A percentile compares a stretch with the other conserved stretches of the same genome.
Conservation (phyloP, 1,140 invertebrate genomes). For the Panagrolaimus sp. region DNA sequence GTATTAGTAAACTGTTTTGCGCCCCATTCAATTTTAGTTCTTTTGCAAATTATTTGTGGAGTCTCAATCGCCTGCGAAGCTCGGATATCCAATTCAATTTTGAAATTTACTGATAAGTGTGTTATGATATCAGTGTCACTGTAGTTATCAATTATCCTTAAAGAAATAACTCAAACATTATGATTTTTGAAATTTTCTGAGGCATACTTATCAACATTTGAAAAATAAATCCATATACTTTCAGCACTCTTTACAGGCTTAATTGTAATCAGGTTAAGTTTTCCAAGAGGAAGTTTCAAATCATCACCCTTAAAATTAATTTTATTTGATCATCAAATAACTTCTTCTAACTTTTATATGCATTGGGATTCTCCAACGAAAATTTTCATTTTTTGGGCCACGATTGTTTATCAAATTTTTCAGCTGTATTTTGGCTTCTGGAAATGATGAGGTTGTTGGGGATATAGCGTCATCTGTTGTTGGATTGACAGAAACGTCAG, state of each 20-base stretch:
- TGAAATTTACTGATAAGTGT: neutral
- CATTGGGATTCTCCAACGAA: too few relatives aligned
- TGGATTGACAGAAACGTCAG: neutral
- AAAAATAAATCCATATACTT: neutral
- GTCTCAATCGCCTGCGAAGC: neutral
- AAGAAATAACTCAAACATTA: neutral
- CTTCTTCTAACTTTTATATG: too few relatives aligned
- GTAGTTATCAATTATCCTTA: slow-evolving; percentile 13
- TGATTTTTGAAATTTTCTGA: neutral
- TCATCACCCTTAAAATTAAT: neutral
- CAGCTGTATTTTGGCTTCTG: neutral
- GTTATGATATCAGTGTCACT: neutral
- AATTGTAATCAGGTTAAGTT: neutral
- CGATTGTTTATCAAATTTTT: slow-evolving; percentile 1
- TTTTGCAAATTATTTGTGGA: neutral
- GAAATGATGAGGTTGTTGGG: neutral
- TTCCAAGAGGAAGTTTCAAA: slow-evolving; percentile 1
- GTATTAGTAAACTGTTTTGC: neutral
- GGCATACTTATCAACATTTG: slow-evolving; percentile 5
- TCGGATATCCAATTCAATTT: neutral
- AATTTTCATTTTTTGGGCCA: neutral
- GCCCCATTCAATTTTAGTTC: slow-evolving; percentile 1
- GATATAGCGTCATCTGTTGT: neutral
- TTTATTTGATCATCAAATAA: too few relatives aligned
- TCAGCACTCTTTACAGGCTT: neutral